A percentile compares a stretch with the other conserved stretches of the same genome.
Conservation (phyloP, 2,113 vertebrate species). For the Dendrocopos noguchii region DNA sequence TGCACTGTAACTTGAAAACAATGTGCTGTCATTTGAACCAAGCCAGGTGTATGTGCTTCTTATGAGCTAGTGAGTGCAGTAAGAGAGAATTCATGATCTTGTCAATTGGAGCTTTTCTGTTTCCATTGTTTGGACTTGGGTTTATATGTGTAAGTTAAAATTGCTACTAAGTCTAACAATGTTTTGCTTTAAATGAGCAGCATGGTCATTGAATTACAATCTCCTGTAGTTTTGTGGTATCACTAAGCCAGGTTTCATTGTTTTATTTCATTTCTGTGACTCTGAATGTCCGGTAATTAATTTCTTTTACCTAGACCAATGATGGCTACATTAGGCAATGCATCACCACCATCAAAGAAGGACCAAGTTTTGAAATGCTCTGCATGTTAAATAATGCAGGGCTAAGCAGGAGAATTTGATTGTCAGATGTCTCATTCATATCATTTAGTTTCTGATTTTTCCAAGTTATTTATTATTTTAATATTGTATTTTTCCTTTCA, state of each 20-base stretch:
- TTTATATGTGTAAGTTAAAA: constrained; percentile 52
- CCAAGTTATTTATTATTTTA: constrained; percentile 81
- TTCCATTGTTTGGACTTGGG: constrained; percentile 46
- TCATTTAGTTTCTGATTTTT: constrained; percentile 65
- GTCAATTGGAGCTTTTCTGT: constrained; percentile 48
- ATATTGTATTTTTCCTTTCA: constrained; percentile 78
- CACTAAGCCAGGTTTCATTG: constrained; percentile 42
- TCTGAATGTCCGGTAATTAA: constrained; percentile 20
- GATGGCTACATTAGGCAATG: constrained; percentile 31
- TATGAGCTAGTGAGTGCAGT: constrained; percentile 60
- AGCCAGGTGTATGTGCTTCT: constrained; percentile 48
- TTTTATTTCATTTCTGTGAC: constrained; percentile 36
- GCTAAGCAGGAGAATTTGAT: constrained; percentile 31
- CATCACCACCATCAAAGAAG: constrained; percentile 54
- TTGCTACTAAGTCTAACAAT: constrained; percentile 23
- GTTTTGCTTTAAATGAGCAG: constrained; percentile 59
- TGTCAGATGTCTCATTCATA: constrained; percentile 37
- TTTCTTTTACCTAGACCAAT: constrained; percentile 34
- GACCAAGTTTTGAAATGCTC: constrained; percentile 66
- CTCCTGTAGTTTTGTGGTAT: constrained; percentile 39
- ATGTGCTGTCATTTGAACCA: constrained; percentile 49
- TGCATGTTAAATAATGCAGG: constrained; percentile 6
- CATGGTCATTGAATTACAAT: constrained; percentile 52
- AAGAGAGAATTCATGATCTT: constrained; percentile 48
- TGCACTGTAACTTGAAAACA: constrained; percentile 35